Percentiles rank a stretch among this genome's conserved stretches.
Conservation (phyloP, 1,140 invertebrate species). For the Atta colombica region DNA sequence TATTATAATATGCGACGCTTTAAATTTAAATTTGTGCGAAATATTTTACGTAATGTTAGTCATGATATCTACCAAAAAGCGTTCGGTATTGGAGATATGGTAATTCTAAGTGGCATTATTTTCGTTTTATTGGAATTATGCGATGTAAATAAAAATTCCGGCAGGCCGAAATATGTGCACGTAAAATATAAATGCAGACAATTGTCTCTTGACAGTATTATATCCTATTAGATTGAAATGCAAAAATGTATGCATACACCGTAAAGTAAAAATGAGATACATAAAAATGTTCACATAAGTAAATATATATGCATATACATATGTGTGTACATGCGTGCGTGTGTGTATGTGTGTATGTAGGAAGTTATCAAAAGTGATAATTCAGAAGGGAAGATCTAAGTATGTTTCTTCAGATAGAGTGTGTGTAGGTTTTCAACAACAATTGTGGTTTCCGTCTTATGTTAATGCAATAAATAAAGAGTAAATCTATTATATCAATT, state of each 20-base stretch:
- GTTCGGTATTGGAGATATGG: constrained; percentile 6
- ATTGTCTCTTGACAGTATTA: constrained; percentile 26
- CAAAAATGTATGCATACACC: constrained; percentile 52
- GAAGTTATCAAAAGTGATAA: constrained; percentile 71
- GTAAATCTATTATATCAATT: constrained; percentile 59
- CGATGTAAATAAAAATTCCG: constrained; percentile 73
- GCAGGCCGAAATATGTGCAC: constrained; percentile 56
- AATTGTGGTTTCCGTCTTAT: constrained; percentile 66
- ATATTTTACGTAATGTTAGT: constrained; percentile 57
- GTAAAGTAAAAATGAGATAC: constrained; percentile 49
- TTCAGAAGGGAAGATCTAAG: constrained; percentile 57
- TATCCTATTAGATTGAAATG: constrained; percentile 22
- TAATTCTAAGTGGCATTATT: constrained; percentile 25
- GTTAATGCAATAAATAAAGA: constrained; percentile 71
- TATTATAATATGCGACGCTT: constrained; percentile 64
- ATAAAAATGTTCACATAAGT: constrained; percentile 65
- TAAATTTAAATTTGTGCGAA: constrained; percentile 49
- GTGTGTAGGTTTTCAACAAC: constrained; percentile 54
- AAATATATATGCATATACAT: constrained; percentile 72
- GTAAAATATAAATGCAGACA: constrained; percentile 29
- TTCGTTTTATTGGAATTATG: constrained; percentile 51
- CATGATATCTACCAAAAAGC: constrained; percentile 6
- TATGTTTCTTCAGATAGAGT: constrained; percentile 73
- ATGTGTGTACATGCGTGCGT: background rate
- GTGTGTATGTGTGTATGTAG: constrained; percentile 43